Evolutionary conservation across 2,888 invertebrate genomes (phyloP).

Genomic region (Cerceris rybyensis): DNA sequence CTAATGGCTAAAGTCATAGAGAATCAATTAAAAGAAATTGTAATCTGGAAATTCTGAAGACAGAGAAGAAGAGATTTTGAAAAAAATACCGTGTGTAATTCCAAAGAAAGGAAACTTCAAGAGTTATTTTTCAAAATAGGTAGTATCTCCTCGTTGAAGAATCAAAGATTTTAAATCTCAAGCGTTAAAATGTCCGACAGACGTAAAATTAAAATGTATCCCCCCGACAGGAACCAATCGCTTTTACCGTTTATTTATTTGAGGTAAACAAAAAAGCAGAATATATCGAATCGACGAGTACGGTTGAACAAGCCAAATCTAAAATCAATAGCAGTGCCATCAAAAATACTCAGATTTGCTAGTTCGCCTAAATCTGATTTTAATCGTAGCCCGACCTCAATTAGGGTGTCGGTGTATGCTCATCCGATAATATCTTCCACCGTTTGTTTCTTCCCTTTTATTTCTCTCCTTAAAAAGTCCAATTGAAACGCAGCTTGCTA

Average conservation of each 20-base stretch:
- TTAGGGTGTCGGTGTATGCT: background rate
- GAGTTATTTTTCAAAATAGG: no score
- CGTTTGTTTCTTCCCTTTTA: no score
- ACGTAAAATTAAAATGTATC: background rate
- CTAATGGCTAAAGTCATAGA: no score
- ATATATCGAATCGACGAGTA: slow-evolving; percentile 4
- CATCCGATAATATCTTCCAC: slow-evolving; percentile 7
- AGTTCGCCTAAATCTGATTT: slow-evolving; percentile 24
- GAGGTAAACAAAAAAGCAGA: background rate
- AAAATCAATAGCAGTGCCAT: slow-evolving; percentile 14
- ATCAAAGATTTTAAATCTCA: no score
- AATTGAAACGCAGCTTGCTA: slow-evolving; percentile 8
- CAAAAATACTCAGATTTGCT: background rate
- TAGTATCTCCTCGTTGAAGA: no score
- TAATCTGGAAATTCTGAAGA: no score
- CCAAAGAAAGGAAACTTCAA: no score
- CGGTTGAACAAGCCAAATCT: slow-evolving; percentile 8
- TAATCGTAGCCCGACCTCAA: slow-evolving; percentile 11
- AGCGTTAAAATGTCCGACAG: no score
- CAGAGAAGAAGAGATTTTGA: no score
- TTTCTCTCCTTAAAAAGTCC: background rate
- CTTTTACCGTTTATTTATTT: background rate
- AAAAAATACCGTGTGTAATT: no score
- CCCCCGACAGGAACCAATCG: background rate
- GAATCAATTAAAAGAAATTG: no score